Evolutionary conservation across 1,140 invertebrate species (phyloP).

Genomic region (Drosophila sproati): DNA sequence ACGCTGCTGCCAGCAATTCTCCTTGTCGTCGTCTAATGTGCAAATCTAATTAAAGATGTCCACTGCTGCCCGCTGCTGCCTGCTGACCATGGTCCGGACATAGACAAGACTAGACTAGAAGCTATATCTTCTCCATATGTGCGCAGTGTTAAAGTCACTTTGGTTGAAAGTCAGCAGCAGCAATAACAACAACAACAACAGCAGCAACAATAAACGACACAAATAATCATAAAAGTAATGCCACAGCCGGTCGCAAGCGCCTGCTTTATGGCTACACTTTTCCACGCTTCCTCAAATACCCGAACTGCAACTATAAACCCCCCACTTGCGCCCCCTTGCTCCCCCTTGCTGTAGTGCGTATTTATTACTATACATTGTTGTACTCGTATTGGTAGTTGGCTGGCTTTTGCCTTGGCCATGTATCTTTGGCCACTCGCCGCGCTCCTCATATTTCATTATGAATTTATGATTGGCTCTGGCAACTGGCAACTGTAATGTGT

Average conservation of each 20-base stretch:
- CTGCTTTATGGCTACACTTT: slow-evolving; percentile 29
- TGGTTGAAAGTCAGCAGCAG: slow-evolving; percentile 34
- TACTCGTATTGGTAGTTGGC: slow-evolving; percentile 32
- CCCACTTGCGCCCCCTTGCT: slow-evolving; percentile 26
- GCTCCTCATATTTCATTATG: slow-evolving; percentile 72
- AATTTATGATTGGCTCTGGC: slow-evolving; percentile 73
- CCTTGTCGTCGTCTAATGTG: slow-evolving; percentile 60
- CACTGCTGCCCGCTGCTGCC: slow-evolving; percentile 26
- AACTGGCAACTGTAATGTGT: slow-evolving; percentile 65
- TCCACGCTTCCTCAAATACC: slow-evolving; percentile 40
- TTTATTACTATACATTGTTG: slow-evolving; percentile 57
- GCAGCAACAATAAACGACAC: slow-evolving; percentile 65
- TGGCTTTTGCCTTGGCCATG: slow-evolving; percentile 38
- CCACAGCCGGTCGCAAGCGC: slow-evolving; percentile 53
- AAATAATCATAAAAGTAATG: slow-evolving; percentile 83
- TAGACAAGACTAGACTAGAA: slow-evolving; percentile 22
- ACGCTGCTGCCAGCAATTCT: background rate
- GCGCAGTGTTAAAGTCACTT: slow-evolving; percentile 53
- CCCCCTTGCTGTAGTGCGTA: slow-evolving; percentile 16
- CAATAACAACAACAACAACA: slow-evolving; percentile 1
- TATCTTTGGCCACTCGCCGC: slow-evolving; percentile 47
- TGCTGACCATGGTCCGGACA: slow-evolving; percentile 41
- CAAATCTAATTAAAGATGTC: slow-evolving; percentile 78
- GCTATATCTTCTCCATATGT: slow-evolving; percentile 46
- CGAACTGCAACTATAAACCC: slow-evolving; percentile 35